Base-by-base conservation (phyloP, 2,888 invertebrate genomes). In the Tetanocera ferruginea region DNA sequence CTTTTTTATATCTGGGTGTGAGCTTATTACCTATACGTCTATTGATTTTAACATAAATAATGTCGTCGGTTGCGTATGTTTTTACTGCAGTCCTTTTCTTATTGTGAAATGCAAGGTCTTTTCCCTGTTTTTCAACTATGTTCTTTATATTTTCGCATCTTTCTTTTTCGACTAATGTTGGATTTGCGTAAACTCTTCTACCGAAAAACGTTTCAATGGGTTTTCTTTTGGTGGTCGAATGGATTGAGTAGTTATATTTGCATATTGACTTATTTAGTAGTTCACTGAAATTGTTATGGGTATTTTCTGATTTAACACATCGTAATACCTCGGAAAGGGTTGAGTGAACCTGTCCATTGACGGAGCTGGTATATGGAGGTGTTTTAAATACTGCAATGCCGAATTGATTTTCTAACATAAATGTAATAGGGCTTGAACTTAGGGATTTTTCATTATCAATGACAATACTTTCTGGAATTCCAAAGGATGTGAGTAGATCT, bases 41-140 rank as follows among this genome's bases (percentile, higher is more conserved):
- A 49, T 52, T 23, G 14, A 52, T 52, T 52, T 52, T 52, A 52
- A 52, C 3, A 80, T 80, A 28, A 83, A 86, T 70, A 86, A 82
- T 73, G 60, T 23, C 23, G n/a, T 23, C 60, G 9, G 19, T 11
- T 3, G 60, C 23, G 9, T 60, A 60, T 11, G 19, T 60, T 23
- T 60, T 60, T 23, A 11, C 11, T 19, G 5, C 19, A 23, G 11
- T 60, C 23, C 60, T 76, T 43, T 55, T 52, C 14, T 72, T 71
- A 9, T 71, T 71, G 43, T 71, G 71, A 31, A 17, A 55, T 4
- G 28, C 55, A 19, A 71, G 19, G 23, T 71, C 71, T 31, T 17
- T 37, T 17, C 31, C 60, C 37, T 60, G 43, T 73, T 73, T 73
- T 73, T 43, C 19, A 57, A 17, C 19, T 37, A 73, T 8, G 31